Evolutionary conservation across 1,140 invertebrate genomes (phyloP), one percentile per base, ranked within the genome.

Genomic region (Ceratosolen solmsi): DNA sequence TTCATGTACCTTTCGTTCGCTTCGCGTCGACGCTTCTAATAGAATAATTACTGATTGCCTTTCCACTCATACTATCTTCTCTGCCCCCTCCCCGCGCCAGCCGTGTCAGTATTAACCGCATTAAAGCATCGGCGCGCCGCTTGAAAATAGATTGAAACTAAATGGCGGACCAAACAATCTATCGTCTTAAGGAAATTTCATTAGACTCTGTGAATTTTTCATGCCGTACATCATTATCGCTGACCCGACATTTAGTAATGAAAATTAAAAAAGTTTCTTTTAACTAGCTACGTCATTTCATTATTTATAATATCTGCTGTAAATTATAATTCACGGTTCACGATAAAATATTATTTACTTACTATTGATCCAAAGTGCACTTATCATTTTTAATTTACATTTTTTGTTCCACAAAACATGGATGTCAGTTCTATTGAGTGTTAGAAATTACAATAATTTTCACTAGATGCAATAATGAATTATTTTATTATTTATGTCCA

Each of bases 41-140:
- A 73, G 80, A 83, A 83, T 84, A 85, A 86, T 86, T 86, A 83
- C 83, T 78, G 83, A 86, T 86, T 86, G 83, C 81, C 78, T 80
- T 68, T 74, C 80, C 84, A 60, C 2, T 80, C 56, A 22, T 70
- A n/a, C n/a, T 41, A n/a, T 36, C 20, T 36, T 8, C 30, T 68
- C 11, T 4, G 17, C 30, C 20, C 73, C 17, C 54, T 25, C 51
- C 33, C 58, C 25, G 1, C 38, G 25, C 22, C 58, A 11, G 0
- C 8, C 25, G 38, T 30, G n/a, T 27, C 74, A 17, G 25, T 25
- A 76, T 76, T 76, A 82, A 79, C 80, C 79, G 38, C 77, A 68
- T 83, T 83, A 76, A 76, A 65, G 58, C 20, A 27, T 75, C 54
- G 27, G 2, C 15, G 41, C 49, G 25, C 49, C 17, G 38, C 56